Evolutionary conservation across 92 coral and sea anemone genomes (phyloP).

Genomic region (Parazoanthus darwini): DNA sequence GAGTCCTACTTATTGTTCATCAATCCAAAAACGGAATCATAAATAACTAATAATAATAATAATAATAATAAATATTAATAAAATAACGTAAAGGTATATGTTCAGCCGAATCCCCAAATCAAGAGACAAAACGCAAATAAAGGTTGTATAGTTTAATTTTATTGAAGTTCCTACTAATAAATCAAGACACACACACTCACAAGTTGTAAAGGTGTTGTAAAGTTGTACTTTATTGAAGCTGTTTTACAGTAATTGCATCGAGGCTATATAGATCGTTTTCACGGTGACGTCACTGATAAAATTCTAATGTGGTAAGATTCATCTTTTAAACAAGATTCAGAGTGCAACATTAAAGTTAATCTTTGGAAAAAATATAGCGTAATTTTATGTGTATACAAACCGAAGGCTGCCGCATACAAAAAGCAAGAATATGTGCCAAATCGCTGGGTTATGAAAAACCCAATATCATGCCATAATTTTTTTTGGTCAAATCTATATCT

Average conservation of each 20-base stretch:
- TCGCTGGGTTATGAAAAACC: too few species aligned
- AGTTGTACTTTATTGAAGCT: not conserved
- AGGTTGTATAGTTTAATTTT: too few species aligned
- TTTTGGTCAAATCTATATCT: too few species aligned
- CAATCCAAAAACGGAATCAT: not conserved
- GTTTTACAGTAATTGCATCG: not conserved
- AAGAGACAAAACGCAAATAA: not conserved
- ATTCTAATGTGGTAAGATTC: too few species aligned
- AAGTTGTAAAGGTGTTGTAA: not conserved
- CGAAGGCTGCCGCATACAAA: too few species aligned
- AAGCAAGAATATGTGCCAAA: too few species aligned
- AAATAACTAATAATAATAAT: not conserved
- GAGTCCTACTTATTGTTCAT: not conserved
- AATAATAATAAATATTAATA: not conserved
- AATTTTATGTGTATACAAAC: too few species aligned
- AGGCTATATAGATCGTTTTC: not conserved
- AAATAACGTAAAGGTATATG: not conserved
- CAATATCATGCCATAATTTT: too few species aligned
- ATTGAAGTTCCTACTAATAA: not conserved
- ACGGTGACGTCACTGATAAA: not conserved
- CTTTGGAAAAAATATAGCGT: too few species aligned
- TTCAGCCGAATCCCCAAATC: not conserved
- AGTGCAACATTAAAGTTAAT: too few species aligned
- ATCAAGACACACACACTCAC: not conserved
- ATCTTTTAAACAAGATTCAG: too few species aligned